Base-by-base conservation (phyloP, 2,888 invertebrate genomes). In the Drosophila fulvimacula region DNA sequence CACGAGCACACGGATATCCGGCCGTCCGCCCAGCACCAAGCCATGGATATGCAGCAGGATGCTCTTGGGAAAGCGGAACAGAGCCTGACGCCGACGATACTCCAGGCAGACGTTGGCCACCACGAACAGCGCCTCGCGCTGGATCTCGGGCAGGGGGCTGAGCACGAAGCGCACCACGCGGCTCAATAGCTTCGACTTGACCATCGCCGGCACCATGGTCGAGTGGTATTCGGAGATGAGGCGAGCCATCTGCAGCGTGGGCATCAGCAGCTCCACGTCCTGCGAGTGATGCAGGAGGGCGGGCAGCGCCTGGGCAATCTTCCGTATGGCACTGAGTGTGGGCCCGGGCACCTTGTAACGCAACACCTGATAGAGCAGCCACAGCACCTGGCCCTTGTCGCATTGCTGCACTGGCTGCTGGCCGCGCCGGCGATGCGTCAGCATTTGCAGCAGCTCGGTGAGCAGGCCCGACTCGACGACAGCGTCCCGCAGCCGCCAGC, bases 151-250 rank as follows among this genome's bases (percentile, higher is more conserved):
- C 5, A 81, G n/a, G 0, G 79, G 79, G n/a, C 79, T 79, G 0
- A 52, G 62, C 0, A 81, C 57, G 9, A 73, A 81, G 5, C 64
- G 78, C 0, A 64, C 11, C 5, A 51, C 70, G 6, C 62, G 55
- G 3, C 11, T 10, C 15, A 79, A 3, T 0, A 78, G 53, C 7
- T 44, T 51, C 1, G 67, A 27, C 30, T 66, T 51, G 13, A 76
- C 17, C 76, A 68, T 72, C 5, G 67, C 67, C 1, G 62, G 48
- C 10, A 65, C 6, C 60, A 49, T 73, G 55, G 52, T 51, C 41
- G 81, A 68, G 32, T 78, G 79, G n/a, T 81, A 78, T 30, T 79
- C 79, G 19, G 79, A 63, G 42, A 81, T 24, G 1, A 79, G 53
- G 0, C 81, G 81, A 0, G 67, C 17, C 21, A 79, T 3, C 21